Percentiles rank a stretch among this genome's conserved stretches.
These are phyloP conservation scores for Momotus momota DNA, from an alignment of 2,797 vertebrate species.

Conservation along the genomic window DNA sequence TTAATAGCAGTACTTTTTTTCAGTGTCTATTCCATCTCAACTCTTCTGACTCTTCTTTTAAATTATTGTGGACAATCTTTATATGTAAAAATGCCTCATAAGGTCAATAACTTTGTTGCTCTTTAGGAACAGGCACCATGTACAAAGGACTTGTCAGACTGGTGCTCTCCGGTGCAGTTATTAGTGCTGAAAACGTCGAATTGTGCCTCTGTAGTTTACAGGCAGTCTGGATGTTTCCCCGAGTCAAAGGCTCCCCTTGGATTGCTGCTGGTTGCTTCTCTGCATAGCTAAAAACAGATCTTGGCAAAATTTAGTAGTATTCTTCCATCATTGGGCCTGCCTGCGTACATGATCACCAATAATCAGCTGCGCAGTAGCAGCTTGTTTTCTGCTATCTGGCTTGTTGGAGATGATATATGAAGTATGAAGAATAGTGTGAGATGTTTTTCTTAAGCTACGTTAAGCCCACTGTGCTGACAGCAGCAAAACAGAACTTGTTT, in stretches of 20 bases:
- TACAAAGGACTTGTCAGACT: not conserved
- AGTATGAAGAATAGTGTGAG: constrained; percentile 55
- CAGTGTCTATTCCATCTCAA: not conserved
- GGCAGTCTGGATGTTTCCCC: not conserved
- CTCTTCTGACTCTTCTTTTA: not conserved
- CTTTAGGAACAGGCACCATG: not conserved
- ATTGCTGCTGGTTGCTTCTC: not conserved
- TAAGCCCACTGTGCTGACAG: constrained; percentile 71
- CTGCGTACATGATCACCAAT: constrained; percentile 27
- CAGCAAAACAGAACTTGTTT: constrained; percentile 62
- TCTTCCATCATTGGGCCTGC: not conserved
- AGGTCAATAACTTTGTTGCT: not conserved
- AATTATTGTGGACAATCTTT: not conserved
- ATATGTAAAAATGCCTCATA: not conserved
- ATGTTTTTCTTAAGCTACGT: constrained; percentile 68
- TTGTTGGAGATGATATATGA: constrained; percentile 66
- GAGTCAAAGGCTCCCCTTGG: not conserved
- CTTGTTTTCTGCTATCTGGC: constrained; percentile 62
- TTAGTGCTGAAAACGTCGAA: not conserved
- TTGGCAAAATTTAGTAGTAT: not conserved
- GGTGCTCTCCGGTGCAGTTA: not conserved
- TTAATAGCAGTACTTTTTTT: not conserved
- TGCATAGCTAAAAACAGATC: not conserved
- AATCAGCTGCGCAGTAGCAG: constrained; percentile 17
- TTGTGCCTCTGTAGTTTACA: not conserved